Evolutionary conservation across 1,140 invertebrate species (phyloP).

Genomic region (Tetramorium alpestre): DNA sequence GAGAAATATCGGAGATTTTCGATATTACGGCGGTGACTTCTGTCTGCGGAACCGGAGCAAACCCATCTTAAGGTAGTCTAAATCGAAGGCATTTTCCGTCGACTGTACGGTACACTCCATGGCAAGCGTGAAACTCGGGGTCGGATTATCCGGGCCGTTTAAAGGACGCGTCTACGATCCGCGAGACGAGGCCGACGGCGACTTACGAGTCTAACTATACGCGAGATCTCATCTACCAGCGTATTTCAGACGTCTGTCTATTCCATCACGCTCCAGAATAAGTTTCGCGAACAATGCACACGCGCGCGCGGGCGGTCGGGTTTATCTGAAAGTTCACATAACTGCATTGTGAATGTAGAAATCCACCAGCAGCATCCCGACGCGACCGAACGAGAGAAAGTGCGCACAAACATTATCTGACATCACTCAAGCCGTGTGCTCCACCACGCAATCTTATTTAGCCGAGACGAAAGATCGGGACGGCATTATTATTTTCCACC

Average conservation of each 20-base stretch:
- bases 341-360: background rate
- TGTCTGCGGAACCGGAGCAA: slow-evolving; percentile 67
- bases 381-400: background rate
- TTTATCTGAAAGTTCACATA: slow-evolving; percentile 25
- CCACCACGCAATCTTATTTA: background rate
- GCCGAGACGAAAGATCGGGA: background rate
- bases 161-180: background rate
- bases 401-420: background rate
- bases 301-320: background rate
- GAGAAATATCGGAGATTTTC: slow-evolving; percentile 67
- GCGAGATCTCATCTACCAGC: slow-evolving; percentile 1
- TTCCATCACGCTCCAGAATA: background rate
- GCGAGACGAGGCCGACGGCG: background rate
- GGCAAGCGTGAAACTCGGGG: background rate
- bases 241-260: slow-evolving; percentile 2
- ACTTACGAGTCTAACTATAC: slow-evolving; percentile 1
- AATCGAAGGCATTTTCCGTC: slow-evolving; percentile 71
- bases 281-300: slow-evolving; percentile 6
- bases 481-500: slow-evolving; percentile 11
- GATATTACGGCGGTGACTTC: slow-evolving; percentile 66
- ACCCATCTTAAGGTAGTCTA: slow-evolving; percentile 73
- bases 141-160: slow-evolving; percentile 10
- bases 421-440: background rate
- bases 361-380: slow-evolving; percentile 3
- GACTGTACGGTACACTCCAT: slow-evolving; percentile 33